These are phyloP conservation scores for Vireo griseus DNA, from an alignment of 2,797 vertebrate genomes.

Conservation along the genomic window DNA sequence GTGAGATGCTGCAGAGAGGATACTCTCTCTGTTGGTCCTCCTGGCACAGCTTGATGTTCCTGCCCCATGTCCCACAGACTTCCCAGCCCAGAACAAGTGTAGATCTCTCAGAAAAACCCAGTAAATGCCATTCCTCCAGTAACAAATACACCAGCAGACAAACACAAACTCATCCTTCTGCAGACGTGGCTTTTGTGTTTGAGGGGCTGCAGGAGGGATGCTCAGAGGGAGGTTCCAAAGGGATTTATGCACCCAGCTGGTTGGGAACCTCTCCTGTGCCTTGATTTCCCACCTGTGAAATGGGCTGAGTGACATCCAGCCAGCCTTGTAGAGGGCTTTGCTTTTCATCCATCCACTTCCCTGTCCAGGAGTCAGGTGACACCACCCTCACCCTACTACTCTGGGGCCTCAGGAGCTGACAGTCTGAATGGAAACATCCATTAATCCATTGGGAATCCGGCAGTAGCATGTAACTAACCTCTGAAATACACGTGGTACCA, in stretches of 20 bases:
- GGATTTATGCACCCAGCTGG: not conserved
- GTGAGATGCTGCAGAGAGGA: not conserved
- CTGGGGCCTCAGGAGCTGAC: not conserved
- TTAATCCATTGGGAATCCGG: not conserved
- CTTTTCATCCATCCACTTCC: not conserved
- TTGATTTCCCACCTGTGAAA: not conserved
- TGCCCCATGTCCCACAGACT: rapidly evolving
- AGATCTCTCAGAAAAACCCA: not conserved
- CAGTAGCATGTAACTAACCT: not conserved
- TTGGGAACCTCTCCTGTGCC: not conserved
- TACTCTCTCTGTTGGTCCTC: not conserved
- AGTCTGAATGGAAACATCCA: not conserved
- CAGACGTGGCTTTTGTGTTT: rapidly evolving
- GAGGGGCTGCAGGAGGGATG: not conserved
- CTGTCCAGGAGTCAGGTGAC: rapidly evolving
- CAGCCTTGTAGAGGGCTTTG: not conserved
- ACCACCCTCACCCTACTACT: not conserved
- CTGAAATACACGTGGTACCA: rapidly evolving
- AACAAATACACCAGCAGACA: not conserved
- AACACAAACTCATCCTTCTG: not conserved
- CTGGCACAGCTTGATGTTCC: rapidly evolving
- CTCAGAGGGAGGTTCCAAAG: not conserved
- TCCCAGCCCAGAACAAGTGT: not conserved
- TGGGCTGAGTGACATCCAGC: not conserved
- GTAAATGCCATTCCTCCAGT: not conserved